Evolutionary conservation across 2,888 invertebrate genomes (phyloP).

Genomic region (Hirtodrosophila alboralis): DNA sequence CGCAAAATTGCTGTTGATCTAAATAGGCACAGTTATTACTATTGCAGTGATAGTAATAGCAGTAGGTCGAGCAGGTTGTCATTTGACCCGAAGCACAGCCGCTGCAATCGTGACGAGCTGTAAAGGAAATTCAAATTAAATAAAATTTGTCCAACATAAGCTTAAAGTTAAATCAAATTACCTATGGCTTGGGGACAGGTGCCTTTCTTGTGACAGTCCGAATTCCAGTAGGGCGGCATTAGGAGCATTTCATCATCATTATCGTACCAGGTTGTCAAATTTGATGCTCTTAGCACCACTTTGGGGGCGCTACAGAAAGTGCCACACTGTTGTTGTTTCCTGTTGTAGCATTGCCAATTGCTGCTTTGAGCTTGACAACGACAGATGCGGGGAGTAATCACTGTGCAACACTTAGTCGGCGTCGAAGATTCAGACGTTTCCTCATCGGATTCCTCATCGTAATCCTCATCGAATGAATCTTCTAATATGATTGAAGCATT

Average conservation of each 20-base stretch:
- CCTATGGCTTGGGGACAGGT: conserved; percentile 50
- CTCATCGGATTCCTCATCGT: conserved; percentile 32
- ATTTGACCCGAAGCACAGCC: conserved; percentile 55
- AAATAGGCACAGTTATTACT: conserved; percentile 60
- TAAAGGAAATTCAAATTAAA: neutral
- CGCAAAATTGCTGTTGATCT: conserved; percentile 70
- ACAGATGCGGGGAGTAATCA: conserved; percentile 75
- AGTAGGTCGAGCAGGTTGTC: conserved; percentile 66
- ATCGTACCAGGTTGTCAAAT: conserved; percentile 35
- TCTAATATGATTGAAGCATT: conserved; percentile 49
- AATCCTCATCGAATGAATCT: conserved; percentile 21
- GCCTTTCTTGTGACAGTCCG: conserved; percentile 30
- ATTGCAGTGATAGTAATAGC: conserved; percentile 63
- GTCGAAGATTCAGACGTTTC: conserved; percentile 1
- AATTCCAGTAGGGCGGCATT: conserved; percentile 61
- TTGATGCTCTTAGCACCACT: conserved; percentile 62
- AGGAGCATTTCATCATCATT: conserved; percentile 28
- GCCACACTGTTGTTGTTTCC: conserved; percentile 68
- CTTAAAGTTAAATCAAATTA: conserved; percentile 13
- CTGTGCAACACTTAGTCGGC: conserved; percentile 63
- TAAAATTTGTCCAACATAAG: neutral
- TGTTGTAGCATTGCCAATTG: conserved; percentile 71
- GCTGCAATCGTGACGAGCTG: conserved; percentile 66
- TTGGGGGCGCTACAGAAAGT: conserved; percentile 65
- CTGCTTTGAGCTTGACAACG: conserved; percentile 15